Evolutionary conservation across 92 coral and sea anemone genomes (phyloP).

Genomic region (Nematostella vectensis): DNA sequence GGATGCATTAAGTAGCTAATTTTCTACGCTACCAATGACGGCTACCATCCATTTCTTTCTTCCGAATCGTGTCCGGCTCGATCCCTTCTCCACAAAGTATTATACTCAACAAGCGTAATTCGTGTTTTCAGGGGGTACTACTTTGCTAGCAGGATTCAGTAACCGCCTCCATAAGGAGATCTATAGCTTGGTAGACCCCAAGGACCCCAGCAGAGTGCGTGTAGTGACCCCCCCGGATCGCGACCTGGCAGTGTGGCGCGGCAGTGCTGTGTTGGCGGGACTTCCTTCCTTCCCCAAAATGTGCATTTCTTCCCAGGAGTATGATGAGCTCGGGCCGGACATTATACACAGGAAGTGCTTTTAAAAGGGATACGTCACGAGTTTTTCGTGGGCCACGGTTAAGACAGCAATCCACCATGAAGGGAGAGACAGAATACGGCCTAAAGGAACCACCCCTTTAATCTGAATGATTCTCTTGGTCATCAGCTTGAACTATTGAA

Average conservation of each 20-base stretch:
- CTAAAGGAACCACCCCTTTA: too few relatives aligned
- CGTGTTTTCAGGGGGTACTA: constrained; percentile 74
- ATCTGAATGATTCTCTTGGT: too few relatives aligned
- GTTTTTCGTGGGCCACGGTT: not conserved
- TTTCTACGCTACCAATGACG: too few relatives aligned
- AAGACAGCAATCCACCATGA: not conserved
- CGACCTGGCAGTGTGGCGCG: constrained; percentile 81
- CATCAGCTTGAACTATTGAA: too few relatives aligned
- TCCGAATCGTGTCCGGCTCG: too few relatives aligned
- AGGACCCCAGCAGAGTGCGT: constrained; percentile 62
- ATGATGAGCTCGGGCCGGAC: constrained; percentile 91
- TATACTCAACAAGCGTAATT: too few relatives aligned
- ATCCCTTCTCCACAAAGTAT: too few relatives aligned
- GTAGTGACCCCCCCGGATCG: constrained; percentile 74
- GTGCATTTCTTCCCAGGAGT: constrained; percentile 80
- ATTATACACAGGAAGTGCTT: constrained; percentile 90
- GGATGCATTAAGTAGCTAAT: too few relatives aligned
- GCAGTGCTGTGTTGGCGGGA: constrained; percentile 82
- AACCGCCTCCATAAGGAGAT: constrained; percentile 80
- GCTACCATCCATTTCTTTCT: too few relatives aligned
- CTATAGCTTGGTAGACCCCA: constrained; percentile 54
- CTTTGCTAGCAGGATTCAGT: constrained; percentile 75
- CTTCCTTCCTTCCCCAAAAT: constrained; percentile 75
- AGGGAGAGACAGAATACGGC: not conserved
- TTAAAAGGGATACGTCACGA: too few relatives aligned